phyloP scores from a whole-genome alignment of 2,888 invertebrate genomes.

The Chrysolina haemoptera region DNA sequence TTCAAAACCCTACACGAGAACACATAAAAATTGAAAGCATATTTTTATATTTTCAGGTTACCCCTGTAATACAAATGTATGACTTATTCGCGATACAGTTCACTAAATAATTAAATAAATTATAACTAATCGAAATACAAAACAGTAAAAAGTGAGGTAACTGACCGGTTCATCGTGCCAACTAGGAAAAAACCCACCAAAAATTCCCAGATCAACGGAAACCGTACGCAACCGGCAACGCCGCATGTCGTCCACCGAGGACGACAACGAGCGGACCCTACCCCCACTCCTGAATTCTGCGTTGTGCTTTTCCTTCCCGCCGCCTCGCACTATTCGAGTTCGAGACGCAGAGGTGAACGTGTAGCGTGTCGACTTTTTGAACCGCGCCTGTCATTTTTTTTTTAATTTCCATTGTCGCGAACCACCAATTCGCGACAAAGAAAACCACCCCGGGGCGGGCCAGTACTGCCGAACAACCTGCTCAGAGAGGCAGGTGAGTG shows the following conservation, averaged over 20 bases:
- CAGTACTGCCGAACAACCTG: slow-evolving; percentile 4
- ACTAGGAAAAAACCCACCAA: not conserved
- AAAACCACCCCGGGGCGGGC: slow-evolving; percentile 23
- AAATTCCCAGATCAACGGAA: slow-evolving; percentile 5
- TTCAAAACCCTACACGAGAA: no score
- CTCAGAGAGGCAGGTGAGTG: not conserved
- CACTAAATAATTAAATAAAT: no score
- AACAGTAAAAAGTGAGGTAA: no score
- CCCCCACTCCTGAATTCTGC: slow-evolving; percentile 54
- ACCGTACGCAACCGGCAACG: slow-evolving; percentile 29
- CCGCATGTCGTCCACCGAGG: slow-evolving; percentile 33
- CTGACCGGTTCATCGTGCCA: not conserved
- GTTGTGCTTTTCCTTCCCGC: slow-evolving; percentile 60
- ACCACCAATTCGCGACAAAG: slow-evolving; percentile 38
- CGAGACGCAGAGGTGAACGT: slow-evolving; percentile 48
- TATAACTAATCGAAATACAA: no score
- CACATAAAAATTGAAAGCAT: no score
- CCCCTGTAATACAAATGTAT: no score
- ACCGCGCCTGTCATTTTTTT: slow-evolving; percentile 52
- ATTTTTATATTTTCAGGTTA: no score
- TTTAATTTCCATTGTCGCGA: slow-evolving; percentile 47
- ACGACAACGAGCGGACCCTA: slow-evolving; percentile 47
- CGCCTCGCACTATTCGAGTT: slow-evolving; percentile 55
- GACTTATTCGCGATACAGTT: no score
- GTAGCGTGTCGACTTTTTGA: slow-evolving; percentile 37